Conservation (phyloP, 2,888 invertebrate genomes). For the Trachelus troglodyta region DNA sequence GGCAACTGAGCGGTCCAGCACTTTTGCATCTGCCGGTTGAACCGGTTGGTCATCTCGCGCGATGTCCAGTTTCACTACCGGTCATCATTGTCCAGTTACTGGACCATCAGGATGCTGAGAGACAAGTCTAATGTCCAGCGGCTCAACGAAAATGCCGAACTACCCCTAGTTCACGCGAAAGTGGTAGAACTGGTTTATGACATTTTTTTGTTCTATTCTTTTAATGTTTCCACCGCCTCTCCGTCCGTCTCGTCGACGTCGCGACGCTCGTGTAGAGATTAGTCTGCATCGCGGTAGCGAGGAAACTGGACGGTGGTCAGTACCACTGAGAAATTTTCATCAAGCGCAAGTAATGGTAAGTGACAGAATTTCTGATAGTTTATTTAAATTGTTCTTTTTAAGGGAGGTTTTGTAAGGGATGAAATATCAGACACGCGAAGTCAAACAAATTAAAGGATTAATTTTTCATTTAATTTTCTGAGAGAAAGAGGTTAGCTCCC, state of each 20-base stretch:
- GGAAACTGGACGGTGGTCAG: conserved; percentile 25
- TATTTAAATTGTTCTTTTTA: conserved; percentile 2
- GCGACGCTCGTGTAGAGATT: conserved; percentile 20
- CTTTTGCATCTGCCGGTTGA: conserved; percentile 61
- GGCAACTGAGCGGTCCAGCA: not conserved
- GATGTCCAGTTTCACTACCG: conserved; percentile 55
- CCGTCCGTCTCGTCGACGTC: conserved; percentile 22
- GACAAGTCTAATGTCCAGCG: conserved; percentile 13
- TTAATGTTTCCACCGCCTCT: conserved; percentile 1
- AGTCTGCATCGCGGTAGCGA: conserved; percentile 35
- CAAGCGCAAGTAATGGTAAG: not conserved
- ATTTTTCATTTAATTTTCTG: not conserved
- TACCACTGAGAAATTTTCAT: not conserved
- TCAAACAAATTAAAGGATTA: not conserved
- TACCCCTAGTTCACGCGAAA: conserved; percentile 31
- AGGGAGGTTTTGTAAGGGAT: not conserved
- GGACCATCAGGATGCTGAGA: conserved; percentile 62
- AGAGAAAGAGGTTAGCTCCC: not conserved
- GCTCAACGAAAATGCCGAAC: not conserved
- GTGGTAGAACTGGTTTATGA: conserved; percentile 53
- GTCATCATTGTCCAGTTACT: conserved; percentile 52
- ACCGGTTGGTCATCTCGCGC: conserved; percentile 60
- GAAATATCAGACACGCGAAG: not conserved
- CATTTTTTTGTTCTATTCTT: not conserved
- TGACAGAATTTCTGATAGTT: not conserved